A percentile compares a stretch with the other conserved stretches of the same genome.
phyloP scores from a whole-genome alignment of 2,797 vertebrate genomes.

The Coracias cyanogaster region DNA sequence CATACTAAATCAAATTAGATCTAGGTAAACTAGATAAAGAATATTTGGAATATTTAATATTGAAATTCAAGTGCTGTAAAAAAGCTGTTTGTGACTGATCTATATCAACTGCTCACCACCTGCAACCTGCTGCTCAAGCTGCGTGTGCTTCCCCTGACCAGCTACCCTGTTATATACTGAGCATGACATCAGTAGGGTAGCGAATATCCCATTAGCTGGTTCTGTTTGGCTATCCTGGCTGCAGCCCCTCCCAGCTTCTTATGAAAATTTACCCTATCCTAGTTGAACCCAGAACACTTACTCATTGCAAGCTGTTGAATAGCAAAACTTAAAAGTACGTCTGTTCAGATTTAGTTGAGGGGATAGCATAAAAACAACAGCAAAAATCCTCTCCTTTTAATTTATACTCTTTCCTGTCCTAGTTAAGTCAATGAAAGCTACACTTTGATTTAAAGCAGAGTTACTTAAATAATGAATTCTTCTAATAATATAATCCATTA shows the following conservation, averaged over 20 bases:
- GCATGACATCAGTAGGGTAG: background rate
- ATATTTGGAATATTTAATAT: background rate
- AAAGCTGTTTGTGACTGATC: background rate
- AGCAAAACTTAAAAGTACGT: background rate
- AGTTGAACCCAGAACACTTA: background rate
- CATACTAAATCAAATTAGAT: background rate
- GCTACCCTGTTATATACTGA: background rate
- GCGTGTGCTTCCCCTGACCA: too few relatives aligned
- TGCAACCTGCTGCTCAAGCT: too few relatives aligned
- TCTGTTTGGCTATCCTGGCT: background rate
- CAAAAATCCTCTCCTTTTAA: background rate
- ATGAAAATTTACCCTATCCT: background rate
- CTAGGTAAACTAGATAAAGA: background rate
- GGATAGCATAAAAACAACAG: background rate
- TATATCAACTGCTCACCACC: background rate
- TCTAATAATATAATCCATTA: slow-evolving; percentile 14
- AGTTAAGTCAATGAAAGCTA: background rate
- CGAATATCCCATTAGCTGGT: background rate
- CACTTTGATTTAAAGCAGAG: background rate
- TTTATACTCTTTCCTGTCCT: background rate
- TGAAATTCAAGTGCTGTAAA: background rate
- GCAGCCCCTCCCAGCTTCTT: background rate
- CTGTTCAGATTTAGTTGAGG: background rate
- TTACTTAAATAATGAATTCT: background rate
- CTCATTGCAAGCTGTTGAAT: background rate